Base-by-base conservation (phyloP, 2,113 vertebrate species). In the Brachypodius melanocephalos region DNA sequence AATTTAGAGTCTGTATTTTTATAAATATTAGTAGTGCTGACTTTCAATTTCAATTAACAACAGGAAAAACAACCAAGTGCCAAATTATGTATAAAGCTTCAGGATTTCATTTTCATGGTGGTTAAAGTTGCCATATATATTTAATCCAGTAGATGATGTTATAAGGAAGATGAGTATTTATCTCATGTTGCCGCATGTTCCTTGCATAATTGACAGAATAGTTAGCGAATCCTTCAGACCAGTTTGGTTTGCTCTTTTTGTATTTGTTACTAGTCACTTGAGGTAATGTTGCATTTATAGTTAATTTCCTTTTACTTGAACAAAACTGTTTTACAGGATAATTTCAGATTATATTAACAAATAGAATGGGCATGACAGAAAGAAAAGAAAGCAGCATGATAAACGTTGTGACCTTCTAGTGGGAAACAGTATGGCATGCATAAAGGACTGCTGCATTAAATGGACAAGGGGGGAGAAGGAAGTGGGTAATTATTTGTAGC, bases 401-500 rank as follows among this genome's bases (percentile, higher is more conserved):
- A 96, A 97, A 90, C n/a, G 29, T 91, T 94, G 94, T 94, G 96
- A 94, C 91, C 94, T 96, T 96, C 94, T 82, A 89, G 92, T 80
- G 84, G 92, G 89, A 87, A 97, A 96, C 77, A 85, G 91, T 90
- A 84, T 52, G 83, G 94, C 88, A 73, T 90, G 93, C 93, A 97
- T 97, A 96, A 96, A 98, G 93, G 90, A 90, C 72, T 52, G 97
- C 95, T 97, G 95, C 95, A 96, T 96, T 96, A 97, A 96, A 96
- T 93, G 97, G 94, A 77, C 62, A 77, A 94, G 78, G 96, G 79
- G 85, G 82, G 90, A 95, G 94, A 97, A 96, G 96, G 97, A 98
- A 98, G 96, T 97, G 88, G 97, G 96, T 98, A 98, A 99, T 99
- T 98, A 98, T 98, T 98, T 97, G 97, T 97, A 97, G 98, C 97